Evolutionary conservation across 2,888 invertebrate species (phyloP), one percentile per base, ranked within the genome.

Genomic region (Aleiodes alternator): DNA sequence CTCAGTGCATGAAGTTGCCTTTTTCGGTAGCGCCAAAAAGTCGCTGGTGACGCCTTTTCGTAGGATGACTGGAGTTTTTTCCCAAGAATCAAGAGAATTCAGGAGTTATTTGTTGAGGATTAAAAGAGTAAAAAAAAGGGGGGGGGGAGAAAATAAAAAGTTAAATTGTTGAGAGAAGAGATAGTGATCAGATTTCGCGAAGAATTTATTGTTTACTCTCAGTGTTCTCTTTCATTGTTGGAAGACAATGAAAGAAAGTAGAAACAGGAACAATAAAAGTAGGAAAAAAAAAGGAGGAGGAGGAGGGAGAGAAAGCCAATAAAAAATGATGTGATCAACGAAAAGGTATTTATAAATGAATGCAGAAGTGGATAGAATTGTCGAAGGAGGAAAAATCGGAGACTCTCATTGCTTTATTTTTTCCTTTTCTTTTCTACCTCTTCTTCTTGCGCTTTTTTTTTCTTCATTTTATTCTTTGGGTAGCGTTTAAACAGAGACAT

Each of bases 401-500:
- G 29, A 50, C 51, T 50, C 64, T 51, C 68, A 51, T 51, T 68
- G n/a, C n/a, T 68, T 34, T 31, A 23, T 34, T 34, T 34, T 6
- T 34, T 23, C 2, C 23, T 11, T 16, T 23, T n/a, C 38, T 38
- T 38, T 7, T 38, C 8, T 3, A 7, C n/a, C 16, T n/a, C 31
- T 29, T 50, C 64, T 51, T 31, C 23, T 51, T 53, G 50, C n/a
- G 50, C 31, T 14, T 11, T 23, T 43, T 43, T 43, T 43, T 43
- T 43, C 43, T 43, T 43, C 29, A 16, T 29, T 31, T 68, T 68
- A 31, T 68, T 68, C 34, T 68, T 31, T 51, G 23, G 51, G 71
- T 57, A 66, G 51, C 76, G 69, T 72, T 76, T 76, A 76, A 76
- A 76, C 76, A 76, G 76, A 76, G 72, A 76, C 76, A 76, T 76